These are phyloP conservation scores for Bovichtus diacanthus DNA, from an alignment of 2,797 vertebrate genomes.

Conservation along the genomic window DNA sequence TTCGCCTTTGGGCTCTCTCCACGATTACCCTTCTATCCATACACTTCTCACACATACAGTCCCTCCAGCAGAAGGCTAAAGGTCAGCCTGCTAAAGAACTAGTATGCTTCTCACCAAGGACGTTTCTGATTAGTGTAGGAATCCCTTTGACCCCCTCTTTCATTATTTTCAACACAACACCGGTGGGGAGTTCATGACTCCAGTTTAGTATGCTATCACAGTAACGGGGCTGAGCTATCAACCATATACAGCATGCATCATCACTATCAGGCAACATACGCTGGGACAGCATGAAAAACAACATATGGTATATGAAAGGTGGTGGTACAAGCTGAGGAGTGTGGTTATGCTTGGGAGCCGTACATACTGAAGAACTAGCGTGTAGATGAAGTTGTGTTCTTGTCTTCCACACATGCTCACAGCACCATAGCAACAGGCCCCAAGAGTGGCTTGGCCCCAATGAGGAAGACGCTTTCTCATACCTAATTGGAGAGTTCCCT, in stretches of 20 bases:
- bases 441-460: constrained; percentile 56
- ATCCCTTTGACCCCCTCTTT: constrained; percentile 32
- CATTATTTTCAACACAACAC: constrained; percentile 30
- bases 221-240: constrained; percentile 12
- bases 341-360: constrained; percentile 3
- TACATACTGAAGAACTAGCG: constrained; percentile 34
- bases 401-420: constrained; percentile 37
- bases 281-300: constrained; percentile 17
- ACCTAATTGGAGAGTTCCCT: constrained; percentile 70
- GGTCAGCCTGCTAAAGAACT: constrained; percentile 51
- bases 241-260: constrained; percentile 4
- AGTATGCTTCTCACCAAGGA: constrained; percentile 50
- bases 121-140: constrained; percentile 50
- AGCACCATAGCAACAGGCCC: constrained; percentile 77
- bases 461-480: constrained; percentile 46
- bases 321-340: not conserved
- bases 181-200: constrained; percentile 24
- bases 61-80: constrained; percentile 30
- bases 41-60: constrained; percentile 38
- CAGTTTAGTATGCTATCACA: constrained; percentile 16
- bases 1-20: constrained; percentile 58
- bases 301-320: constrained; percentile 3
- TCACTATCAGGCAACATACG: not conserved
- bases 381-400: constrained; percentile 48
- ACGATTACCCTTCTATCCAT: constrained; percentile 51